Evolutionary conservation across 2,113 vertebrate genomes (phyloP).

Genomic region (Centrocercus urophasianus): DNA sequence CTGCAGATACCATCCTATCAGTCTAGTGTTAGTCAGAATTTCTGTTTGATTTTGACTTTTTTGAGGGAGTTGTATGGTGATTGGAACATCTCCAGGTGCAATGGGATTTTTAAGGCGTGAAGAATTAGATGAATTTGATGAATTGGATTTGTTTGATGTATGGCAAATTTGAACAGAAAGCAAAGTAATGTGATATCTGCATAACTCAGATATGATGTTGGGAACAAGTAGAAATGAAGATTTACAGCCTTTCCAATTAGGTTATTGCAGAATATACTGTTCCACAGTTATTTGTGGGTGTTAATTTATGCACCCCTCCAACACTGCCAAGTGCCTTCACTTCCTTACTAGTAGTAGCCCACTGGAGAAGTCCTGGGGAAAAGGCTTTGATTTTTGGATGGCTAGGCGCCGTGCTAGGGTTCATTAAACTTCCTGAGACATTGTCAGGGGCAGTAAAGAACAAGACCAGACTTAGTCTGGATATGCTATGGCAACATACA

Average conservation of each 20-base stretch:
- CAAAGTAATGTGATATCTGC: neutral
- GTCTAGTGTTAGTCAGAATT: neutral
- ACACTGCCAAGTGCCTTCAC: neutral
- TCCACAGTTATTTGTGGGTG: neutral
- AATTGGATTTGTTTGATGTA: neutral
- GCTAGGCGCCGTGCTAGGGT: neutral
- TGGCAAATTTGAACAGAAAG: neutral
- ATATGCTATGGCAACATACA: neutral
- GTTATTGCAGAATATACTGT: neutral
- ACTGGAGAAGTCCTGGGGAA: neutral
- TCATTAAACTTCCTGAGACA: neutral
- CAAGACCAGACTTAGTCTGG: neutral
- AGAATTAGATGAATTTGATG: neutral
- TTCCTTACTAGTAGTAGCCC: neutral
- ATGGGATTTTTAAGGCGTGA: neutral
- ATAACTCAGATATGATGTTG: neutral
- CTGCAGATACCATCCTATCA: neutral
- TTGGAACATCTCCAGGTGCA: neutral
- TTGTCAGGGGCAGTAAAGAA: neutral
- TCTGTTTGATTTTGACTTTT: neutral
- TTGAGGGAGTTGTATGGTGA: neutral
- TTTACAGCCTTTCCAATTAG: neutral
- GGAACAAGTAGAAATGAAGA: neutral
- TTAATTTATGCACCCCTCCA: neutral
- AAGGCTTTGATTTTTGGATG: neutral